Conservation (phyloP, 2,888 invertebrate genomes). For the Lypha dubia region DNA sequence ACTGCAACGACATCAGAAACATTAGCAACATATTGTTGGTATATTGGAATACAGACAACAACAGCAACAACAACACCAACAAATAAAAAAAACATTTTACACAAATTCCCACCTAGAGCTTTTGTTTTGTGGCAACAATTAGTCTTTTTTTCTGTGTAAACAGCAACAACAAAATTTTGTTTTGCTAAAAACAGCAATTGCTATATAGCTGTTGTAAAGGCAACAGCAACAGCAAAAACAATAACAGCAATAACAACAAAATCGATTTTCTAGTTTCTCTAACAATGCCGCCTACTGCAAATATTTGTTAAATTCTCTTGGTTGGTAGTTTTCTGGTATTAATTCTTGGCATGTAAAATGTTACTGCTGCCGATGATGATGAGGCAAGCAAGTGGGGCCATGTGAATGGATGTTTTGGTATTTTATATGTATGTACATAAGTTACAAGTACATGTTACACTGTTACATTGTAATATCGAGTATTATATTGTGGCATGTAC, state of each 20-base stretch:
- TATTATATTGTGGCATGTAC: constrained; percentile 19
- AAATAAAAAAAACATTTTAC: constrained; percentile 41
- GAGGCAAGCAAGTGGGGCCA: constrained; percentile 26
- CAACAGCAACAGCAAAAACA: constrained; percentile 11
- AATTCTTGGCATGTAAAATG: constrained; percentile 51
- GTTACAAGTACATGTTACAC: constrained; percentile 22
- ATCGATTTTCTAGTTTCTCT: constrained; percentile 66
- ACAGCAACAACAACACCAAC: background rate
- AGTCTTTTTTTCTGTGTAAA: constrained; percentile 68
- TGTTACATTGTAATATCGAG: constrained; percentile 48
- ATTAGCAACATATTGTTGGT: background rate
- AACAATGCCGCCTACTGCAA: constrained; percentile 71
- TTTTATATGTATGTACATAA: too few relatives aligned
- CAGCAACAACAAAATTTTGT: constrained; percentile 49
- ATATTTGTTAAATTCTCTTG: constrained; percentile 61
- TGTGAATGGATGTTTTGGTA: constrained; percentile 34
- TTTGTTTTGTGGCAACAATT: constrained; percentile 70
- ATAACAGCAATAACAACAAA: constrained; percentile 7
- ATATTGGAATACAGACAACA: too few relatives aligned
- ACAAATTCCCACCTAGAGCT: constrained; percentile 71
- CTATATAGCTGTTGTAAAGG: constrained; percentile 19
- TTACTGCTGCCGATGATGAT: constrained; percentile 5
- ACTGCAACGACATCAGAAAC: background rate
- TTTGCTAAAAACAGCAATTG: constrained; percentile 27
- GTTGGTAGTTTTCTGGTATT: constrained; percentile 58